These are phyloP conservation scores for Ciconia maguari DNA, from an alignment of 2,113 vertebrate genomes.

Conservation along the genomic window DNA sequence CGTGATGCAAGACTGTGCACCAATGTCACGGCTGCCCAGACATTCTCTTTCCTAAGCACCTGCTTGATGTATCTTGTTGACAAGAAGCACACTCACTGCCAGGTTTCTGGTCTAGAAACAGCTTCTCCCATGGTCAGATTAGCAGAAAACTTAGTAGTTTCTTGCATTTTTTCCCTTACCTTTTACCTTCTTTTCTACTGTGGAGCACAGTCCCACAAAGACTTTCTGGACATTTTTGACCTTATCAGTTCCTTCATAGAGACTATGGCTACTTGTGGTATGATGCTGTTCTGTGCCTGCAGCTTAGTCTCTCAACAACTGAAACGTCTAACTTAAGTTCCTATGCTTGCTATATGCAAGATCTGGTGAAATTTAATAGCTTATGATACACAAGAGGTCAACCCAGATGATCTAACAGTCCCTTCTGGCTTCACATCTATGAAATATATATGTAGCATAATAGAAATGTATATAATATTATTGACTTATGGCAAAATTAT, in stretches of 20 bases:
- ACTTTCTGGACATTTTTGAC: not conserved
- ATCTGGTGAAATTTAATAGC: not conserved
- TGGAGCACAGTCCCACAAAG: not conserved
- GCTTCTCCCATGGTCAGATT: not conserved
- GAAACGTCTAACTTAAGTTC: not conserved
- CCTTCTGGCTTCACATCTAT: not conserved
- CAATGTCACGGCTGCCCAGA: not conserved
- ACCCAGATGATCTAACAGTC: not conserved
- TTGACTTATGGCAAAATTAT: constrained; percentile 8
- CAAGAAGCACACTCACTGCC: not conserved
- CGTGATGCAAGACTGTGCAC: not conserved
- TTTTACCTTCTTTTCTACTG: not conserved
- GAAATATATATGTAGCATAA: not conserved
- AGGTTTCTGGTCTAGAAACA: not conserved
- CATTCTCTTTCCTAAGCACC: not conserved
- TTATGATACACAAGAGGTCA: not conserved
- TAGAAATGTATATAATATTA: not conserved
- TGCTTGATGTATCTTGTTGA: not conserved
- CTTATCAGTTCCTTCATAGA: not conserved
- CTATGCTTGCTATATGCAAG: not conserved
- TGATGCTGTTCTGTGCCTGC: not conserved
- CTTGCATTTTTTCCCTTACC: not conserved
- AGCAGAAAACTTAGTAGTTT: not conserved
- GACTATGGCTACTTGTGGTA: not conserved
- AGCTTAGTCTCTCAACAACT: not conserved